Evolutionary conservation across 2,888 invertebrate genomes (phyloP), one percentile per base, ranked within the genome.

Genomic region (Tachystola acroxantha): DNA sequence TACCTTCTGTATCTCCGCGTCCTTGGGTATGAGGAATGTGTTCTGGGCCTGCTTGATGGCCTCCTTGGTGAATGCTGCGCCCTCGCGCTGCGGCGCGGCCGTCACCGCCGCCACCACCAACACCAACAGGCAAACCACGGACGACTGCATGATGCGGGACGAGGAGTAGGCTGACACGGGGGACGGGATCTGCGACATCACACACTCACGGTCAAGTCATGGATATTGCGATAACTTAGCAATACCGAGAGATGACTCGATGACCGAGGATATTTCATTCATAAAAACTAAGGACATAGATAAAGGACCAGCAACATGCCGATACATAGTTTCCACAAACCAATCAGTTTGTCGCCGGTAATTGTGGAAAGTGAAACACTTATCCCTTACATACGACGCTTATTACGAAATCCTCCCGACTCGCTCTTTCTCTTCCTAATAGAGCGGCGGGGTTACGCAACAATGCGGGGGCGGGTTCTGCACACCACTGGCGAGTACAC

Each of bases 21-120:
- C 94, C 69, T 93, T 93, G 10, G 96, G 96, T 55, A 95, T 95
- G 43, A 96, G 89, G 62, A 91, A 92, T 3, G 95, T 95, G 77
- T 92, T 93, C 78, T 95, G 95, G 0, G 95, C 95, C 76, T 96
- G 95, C 45, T 92, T 90, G 72, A 96, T 95, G 34, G 95, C 96
- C 68, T 96, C 95, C 63, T 93, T 93, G 59, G 94, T 92, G 84
- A 94, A 95, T 40, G 92, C 91, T 29, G 93, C 92, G 0, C 96
- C 96, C 67, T 95, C 95, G 52, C 94, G 91, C 66, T 91, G 91
- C 2, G 93, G 93, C 36, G 87, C 89, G 10, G 91, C 91, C 9
- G 76, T 62, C 32, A 70, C 88, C 28, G 81, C 63, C 39, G 88
- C 88, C 55, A 89, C 52, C 46, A 82, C 74, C 55, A 89, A 5